Conservation (phyloP, 2,888 invertebrate genomes). For the Philhelius pedissequus region DNA sequence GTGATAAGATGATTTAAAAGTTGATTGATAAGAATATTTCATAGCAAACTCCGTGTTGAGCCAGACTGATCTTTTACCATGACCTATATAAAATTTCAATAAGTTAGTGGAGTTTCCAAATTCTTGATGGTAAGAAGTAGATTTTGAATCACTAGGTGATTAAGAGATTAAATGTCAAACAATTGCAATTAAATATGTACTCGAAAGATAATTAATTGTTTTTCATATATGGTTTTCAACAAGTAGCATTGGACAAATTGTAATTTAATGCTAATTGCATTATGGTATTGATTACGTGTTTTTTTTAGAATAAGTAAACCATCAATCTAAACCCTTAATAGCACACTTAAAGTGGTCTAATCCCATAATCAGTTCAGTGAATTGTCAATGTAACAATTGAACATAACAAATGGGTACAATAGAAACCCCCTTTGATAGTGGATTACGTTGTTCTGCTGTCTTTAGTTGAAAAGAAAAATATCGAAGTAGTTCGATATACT, state of each 20-base stretch:
- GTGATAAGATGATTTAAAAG: constrained; percentile 50
- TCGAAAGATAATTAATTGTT: neutral
- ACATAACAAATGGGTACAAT: neutral
- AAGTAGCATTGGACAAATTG: constrained; percentile 1
- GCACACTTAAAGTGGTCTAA: neutral
- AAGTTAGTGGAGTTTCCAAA: too few relatives aligned
- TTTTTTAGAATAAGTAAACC: constrained; percentile 9
- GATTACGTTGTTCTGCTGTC: constrained; percentile 7
- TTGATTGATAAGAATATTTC: constrained; percentile 33
- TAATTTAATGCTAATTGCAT: neutral
- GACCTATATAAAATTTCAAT: constrained; percentile 30
- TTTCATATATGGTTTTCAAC: neutral
- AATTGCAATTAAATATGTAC: neutral
- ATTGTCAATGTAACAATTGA: neutral
- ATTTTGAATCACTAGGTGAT: neutral
- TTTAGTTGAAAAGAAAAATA: neutral
- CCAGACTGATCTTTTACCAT: constrained; percentile 37
- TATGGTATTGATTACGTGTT: neutral
- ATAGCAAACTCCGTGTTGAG: constrained; percentile 12
- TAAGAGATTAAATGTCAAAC: neutral
- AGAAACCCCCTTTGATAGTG: neutral
- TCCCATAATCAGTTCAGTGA: too few relatives aligned
- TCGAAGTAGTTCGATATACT: constrained; percentile 26
- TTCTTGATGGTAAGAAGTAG: too few relatives aligned
- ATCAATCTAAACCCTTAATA: neutral